These are phyloP conservation scores for Eleginops maclovinus DNA, from an alignment of 2,113 vertebrate genomes.

Conservation along the genomic window DNA sequence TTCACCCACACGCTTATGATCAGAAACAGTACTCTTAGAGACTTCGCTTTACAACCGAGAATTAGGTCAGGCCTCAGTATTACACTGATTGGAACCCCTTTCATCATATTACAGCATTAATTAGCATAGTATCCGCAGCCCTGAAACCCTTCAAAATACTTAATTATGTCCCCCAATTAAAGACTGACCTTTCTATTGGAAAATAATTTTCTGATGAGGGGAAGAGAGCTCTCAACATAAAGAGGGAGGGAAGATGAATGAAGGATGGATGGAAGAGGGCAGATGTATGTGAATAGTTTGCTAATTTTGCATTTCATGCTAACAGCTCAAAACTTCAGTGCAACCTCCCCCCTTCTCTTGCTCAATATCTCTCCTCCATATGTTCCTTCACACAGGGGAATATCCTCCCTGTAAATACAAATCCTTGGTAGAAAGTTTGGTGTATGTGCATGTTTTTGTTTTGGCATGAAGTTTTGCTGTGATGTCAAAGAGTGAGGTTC, in stretches of 20 bases:
- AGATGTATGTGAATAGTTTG: constrained; percentile 22
- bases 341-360: constrained; percentile 1
- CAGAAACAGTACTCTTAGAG: background rate
- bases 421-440: constrained; percentile 19
- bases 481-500: constrained; percentile 55
- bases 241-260: constrained; percentile 15
- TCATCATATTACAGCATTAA: constrained; percentile 5
- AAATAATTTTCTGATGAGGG: constrained; percentile 41
- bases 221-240: constrained; percentile 31
- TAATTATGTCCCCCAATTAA: constrained; percentile 58
- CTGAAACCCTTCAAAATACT: constrained; percentile 42
- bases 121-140: constrained; percentile 38
- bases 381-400: background rate
- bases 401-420: constrained; percentile 12
- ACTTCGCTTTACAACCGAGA: background rate
- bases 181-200: constrained; percentile 54
- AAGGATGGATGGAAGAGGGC: constrained; percentile 9
- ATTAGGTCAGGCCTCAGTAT: background rate
- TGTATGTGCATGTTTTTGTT: constrained; percentile 14
- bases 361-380: constrained; percentile 27
- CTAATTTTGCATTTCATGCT: constrained; percentile 36
- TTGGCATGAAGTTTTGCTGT: constrained; percentile 41
- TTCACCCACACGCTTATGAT: background rate
- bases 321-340: constrained; percentile 26
- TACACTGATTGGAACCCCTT: constrained; percentile 11